These are phyloP conservation scores for Melipona beecheii DNA, from an alignment of 2,888 invertebrate genomes.

Conservation along the genomic window DNA sequence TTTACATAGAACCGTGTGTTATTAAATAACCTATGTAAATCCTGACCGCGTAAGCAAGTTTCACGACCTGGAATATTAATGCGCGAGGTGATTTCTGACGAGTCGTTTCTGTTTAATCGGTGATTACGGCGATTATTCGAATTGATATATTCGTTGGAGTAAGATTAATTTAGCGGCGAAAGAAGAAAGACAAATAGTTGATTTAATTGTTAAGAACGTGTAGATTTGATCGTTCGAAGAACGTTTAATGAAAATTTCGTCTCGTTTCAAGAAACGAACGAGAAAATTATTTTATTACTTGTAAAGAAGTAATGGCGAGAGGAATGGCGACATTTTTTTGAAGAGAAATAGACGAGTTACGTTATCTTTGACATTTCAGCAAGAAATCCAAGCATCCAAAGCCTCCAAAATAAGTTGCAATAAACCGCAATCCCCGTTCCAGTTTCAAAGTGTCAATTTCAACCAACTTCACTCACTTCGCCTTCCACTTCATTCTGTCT, in stretches of 20 bases:
- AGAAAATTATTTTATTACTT: no score
- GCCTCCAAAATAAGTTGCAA: neutral
- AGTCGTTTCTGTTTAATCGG: neutral
- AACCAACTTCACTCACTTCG: neutral
- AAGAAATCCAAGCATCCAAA: neutral
- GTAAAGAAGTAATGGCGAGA: no score
- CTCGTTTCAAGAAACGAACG: no score
- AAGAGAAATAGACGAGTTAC: neutral
- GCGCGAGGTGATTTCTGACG: neutral
- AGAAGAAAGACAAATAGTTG: no score
- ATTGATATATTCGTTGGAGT: no score
- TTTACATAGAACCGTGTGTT: slow-evolving; percentile 37
- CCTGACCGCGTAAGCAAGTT: slow-evolving; percentile 8
- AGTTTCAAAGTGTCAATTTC: neutral
- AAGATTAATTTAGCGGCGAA: no score
- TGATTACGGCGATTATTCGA: no score
- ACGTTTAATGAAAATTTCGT: neutral
- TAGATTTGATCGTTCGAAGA: no score
- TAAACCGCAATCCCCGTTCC: neutral
- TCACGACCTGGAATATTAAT: neutral
- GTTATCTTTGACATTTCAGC: neutral
- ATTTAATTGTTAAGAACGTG: neutral
- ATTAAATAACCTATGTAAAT: slow-evolving; percentile 51
- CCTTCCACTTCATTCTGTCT: neutral
- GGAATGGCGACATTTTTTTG: neutral